A percentile compares a stretch with the other conserved stretches of the same genome.
Conservation (phyloP, 2,113 vertebrate genomes). For the Cyprinodon variegatus region DNA sequence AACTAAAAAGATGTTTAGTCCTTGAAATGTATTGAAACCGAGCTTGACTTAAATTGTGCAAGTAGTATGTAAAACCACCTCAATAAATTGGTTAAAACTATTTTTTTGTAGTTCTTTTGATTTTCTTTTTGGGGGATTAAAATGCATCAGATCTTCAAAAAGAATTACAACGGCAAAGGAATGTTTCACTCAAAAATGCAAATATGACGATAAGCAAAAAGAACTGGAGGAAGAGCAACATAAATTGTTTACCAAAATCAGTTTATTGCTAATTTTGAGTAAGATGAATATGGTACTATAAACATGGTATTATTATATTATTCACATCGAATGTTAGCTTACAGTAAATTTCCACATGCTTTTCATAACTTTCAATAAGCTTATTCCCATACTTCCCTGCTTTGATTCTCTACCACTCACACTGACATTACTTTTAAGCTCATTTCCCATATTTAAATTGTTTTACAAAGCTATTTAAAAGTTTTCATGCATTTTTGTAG, state of each 20-base stretch:
- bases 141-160: background rate
- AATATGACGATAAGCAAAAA: no score
- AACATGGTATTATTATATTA: no score
- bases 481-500: no score
- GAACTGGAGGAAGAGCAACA: no score
- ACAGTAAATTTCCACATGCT: no score
- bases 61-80: conserved; percentile 44
- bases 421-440: no score
- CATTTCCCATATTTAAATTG: no score
- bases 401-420: background rate
- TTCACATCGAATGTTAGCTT: no score
- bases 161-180: no score
- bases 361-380: no score
- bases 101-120: conserved; percentile 7
- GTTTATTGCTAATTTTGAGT: background rate
- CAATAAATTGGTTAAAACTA: conserved; percentile 43
- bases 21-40: conserved; percentile 49
- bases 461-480: no score
- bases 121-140: background rate
- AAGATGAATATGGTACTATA: background rate
- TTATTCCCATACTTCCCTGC: background rate
- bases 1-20: conserved; percentile 41
- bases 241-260: background rate
- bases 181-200: no score
- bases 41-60: conserved; percentile 56